A percentile compares a stretch with the other conserved stretches of the same genome.
phyloP scores from a whole-genome alignment of 2,797 vertebrate genomes.

The Anolis apletophallus region DNA sequence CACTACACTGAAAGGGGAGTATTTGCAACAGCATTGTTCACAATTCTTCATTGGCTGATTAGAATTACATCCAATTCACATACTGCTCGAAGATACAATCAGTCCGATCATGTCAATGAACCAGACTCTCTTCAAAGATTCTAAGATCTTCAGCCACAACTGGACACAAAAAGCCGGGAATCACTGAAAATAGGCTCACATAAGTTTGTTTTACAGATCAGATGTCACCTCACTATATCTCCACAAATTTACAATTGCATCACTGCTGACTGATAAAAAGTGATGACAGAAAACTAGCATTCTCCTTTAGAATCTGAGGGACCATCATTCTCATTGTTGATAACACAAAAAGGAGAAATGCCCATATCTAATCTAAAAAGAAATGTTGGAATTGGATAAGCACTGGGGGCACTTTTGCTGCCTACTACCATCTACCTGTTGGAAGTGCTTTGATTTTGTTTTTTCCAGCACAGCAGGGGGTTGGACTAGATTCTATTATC shows the following conservation, averaged over 20 bases:
- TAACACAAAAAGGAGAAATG: background rate
- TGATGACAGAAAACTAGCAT: too few species aligned
- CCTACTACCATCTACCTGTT: too few species aligned
- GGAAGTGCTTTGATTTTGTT: too few species aligned
- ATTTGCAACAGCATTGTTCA: background rate
- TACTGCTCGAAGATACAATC: background rate
- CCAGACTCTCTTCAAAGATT: background rate
- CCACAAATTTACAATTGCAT: too few species aligned
- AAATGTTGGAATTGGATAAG: background rate
- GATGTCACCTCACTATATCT: too few species aligned
- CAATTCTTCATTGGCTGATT: background rate
- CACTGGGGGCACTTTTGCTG: too few species aligned
- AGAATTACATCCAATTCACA: background rate
- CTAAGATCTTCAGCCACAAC: too few species aligned
- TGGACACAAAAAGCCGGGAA: too few species aligned
- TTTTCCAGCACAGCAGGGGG: too few species aligned
- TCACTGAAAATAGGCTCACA: too few species aligned
- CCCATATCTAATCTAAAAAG: background rate
- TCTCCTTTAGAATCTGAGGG: background rate
- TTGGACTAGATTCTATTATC: too few species aligned
- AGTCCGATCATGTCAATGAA: background rate
- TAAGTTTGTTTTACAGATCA: too few species aligned
- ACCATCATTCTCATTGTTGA: background rate
- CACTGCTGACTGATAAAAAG: background rate
- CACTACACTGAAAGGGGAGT: background rate